Evolutionary conservation across 2,888 invertebrate species (phyloP).

Genomic region (Tuberolachnus salignus): DNA sequence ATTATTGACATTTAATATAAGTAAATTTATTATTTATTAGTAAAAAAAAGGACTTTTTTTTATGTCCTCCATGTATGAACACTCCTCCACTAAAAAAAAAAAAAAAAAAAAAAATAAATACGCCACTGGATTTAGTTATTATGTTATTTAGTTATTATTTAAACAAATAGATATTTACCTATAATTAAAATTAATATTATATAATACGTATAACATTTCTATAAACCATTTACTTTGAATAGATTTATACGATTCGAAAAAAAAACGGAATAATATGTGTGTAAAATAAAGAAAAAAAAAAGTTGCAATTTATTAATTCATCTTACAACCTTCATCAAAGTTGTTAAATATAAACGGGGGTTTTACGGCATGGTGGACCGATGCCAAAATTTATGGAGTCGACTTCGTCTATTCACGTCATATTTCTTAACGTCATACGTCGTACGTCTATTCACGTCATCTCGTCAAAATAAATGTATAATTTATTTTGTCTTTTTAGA

Average conservation of each 20-base stretch:
- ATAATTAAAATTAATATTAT: too few relatives aligned
- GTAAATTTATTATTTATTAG: too few relatives aligned
- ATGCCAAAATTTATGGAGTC: conserved; percentile 34
- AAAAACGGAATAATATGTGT: background rate
- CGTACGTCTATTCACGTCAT: background rate
- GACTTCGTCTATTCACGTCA: conserved; percentile 42
- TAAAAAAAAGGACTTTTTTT: too few relatives aligned
- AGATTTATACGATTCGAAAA: background rate
- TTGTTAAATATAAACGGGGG: conserved; percentile 48
- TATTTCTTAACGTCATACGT: too few relatives aligned
- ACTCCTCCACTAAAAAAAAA: too few relatives aligned
- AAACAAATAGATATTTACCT: too few relatives aligned
- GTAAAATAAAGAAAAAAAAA: conserved; percentile 26
- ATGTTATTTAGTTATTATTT: too few relatives aligned
- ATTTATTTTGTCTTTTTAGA: conserved; percentile 36
- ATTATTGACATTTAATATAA: too few relatives aligned
- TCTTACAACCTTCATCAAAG: conserved; percentile 35
- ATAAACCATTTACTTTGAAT: background rate
- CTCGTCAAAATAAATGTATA: conserved; percentile 40
- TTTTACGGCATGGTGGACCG: conserved; percentile 35
- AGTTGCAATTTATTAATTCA: conserved; percentile 21
- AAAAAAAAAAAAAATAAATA: too few relatives aligned
- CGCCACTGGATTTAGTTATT: too few relatives aligned
- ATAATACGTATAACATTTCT: background rate
- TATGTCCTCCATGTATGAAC: too few relatives aligned